Base-by-base conservation (phyloP, 2,113 vertebrate species). In the Orientallactaga bullata region DNA sequence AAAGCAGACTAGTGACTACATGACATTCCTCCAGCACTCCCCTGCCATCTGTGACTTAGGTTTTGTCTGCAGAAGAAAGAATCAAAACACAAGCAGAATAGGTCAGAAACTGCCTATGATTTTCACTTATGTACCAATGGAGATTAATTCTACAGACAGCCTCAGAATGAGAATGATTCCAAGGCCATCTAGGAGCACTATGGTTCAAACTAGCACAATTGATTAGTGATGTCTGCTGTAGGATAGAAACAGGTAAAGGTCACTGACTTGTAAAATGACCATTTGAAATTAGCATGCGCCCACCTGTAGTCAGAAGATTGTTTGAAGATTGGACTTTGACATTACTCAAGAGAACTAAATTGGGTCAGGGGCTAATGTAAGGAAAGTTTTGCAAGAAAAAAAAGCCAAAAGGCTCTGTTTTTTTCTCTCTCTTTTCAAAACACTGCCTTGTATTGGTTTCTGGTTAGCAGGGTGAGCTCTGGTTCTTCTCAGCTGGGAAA, bases 351-450 rank as follows among this genome's bases (percentile, higher is more conserved):
- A 93, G 32, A 77, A 65, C 20, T 83, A 35, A 69, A 88, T 18
- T 12, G 55, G 60, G 13, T 73, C 11, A 55, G 55, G 55, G 15
- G 4, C 23, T 86, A 20, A 26, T 51, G 55, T 51, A 61, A 83
- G 65, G 5, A 76, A 55, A 47, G 80, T 63, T 92, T 87, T 65
- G 21, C 39, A 32, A 91, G 91, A 23, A 26, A 68, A 47, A 85
- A 21, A 24, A 63, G 42, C 24, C 17, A 47, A 93, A 47, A 69
- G 30, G 78, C 47, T 85, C 47, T 85, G 32, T 39, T 86, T 88
- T 94, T 24, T 95, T 92, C 8, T 85, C 35, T 83, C 26, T 69
- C 35, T 83, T 78, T 90, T 42, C 4, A 68, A 88, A 92, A 88
- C 4, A 37, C 82, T 90, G 39, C 26, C 5, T 15, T 47, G 42